Base-by-base conservation (phyloP, 2,888 invertebrate genomes). In the Drosophila mayaguana region DNA sequence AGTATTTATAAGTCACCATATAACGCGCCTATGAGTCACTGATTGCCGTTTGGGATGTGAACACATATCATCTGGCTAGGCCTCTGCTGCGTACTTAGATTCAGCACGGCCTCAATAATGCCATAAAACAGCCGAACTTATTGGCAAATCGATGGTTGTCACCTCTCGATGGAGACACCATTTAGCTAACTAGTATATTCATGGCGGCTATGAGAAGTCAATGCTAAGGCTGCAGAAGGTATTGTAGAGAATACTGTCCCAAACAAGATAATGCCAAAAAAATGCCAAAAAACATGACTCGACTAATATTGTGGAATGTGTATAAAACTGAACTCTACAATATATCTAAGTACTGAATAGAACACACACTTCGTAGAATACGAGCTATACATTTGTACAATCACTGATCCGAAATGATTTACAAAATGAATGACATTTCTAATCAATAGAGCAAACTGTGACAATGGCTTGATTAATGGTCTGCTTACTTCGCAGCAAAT, bases 401-500 rank as follows among this genome's bases (percentile, higher is more conserved):
- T 54, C 40, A 0, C 25, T 14, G 7, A n/a, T 43, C 4, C 3
- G 2, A 20, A 32, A 28, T 45, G 11, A 79, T 68, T 53, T 55
- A 67, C 74, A n/a, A 32, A 54, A 43, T 8, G 34, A 20, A n/a
- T 60, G 62, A 59, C 54, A 32, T 28, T 46, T 43, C n/a, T 68
- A 48, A 66, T 71, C 51, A 62, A 34, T 56, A 28, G 25, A 57
- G n/a, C 9, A n/a, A 43, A 45, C 62, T 56, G n/a, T 62, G 63
- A 68, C 61, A 63, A 25, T 12, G 1, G 25, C 22, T 64, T 56
- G 54, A 65, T 50, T 36, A 56, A 60, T 68, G 55, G 55, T 67
- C 16, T 40, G 9, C 38, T n/a, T 42, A 70, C 53, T 81, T 43
- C 84, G 83, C 75, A 86, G 61, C 68, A 55, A 64, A 62, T 54